A percentile compares a stretch with the other conserved stretches of the same genome.
Conservation (phyloP, 2,113 vertebrate genomes). For the Suncus etruscus region DNA sequence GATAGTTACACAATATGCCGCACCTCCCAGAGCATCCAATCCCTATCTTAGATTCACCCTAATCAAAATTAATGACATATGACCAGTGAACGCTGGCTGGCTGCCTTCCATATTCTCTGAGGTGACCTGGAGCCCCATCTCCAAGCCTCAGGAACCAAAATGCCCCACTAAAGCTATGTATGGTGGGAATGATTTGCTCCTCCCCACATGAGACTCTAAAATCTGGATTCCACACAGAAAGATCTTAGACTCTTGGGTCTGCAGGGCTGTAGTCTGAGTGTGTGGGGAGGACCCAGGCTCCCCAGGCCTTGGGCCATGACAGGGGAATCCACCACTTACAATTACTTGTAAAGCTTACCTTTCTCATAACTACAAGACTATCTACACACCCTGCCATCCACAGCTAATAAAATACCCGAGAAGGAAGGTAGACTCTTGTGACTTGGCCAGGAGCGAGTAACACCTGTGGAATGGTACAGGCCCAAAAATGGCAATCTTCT, state of each 20-base stretch:
- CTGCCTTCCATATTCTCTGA: background rate
- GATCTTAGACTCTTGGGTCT: accelerated
- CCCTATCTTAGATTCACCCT: background rate
- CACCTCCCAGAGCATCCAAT: accelerated
- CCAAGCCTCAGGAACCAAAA: too few species aligned
- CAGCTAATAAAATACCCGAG: background rate
- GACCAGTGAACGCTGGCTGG: background rate
- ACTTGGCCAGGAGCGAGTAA: background rate
- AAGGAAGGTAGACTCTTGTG: background rate
- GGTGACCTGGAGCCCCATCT: background rate
- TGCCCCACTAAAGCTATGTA: background rate
- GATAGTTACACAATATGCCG: accelerated
- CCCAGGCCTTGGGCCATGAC: background rate
- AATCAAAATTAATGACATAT: background rate
- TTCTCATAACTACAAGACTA: background rate
- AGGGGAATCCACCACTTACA: background rate
- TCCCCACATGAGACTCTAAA: background rate
- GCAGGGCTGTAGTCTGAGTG: background rate
- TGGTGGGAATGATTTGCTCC: background rate
- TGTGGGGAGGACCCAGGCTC: background rate
- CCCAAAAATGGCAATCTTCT: background rate
- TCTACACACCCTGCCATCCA: background rate
- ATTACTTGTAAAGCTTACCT: accelerated
- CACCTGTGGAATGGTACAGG: background rate
- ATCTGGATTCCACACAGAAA: too few species aligned